Evolutionary conservation across 2,113 vertebrate genomes (phyloP).

Genomic region (Onychostruthus taczanowskii): DNA sequence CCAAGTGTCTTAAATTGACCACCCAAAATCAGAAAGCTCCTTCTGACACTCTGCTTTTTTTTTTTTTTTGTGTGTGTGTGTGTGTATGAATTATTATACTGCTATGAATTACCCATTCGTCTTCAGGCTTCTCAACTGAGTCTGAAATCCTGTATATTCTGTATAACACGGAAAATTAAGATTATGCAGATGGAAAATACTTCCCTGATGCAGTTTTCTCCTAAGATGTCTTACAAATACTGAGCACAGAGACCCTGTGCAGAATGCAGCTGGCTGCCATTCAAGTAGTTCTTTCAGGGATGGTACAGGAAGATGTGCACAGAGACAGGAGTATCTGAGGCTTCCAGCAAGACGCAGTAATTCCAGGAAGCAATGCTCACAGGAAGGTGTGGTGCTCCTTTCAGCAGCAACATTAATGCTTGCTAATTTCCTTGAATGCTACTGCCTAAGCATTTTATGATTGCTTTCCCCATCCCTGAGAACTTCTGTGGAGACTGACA

Average conservation of each 20-base stretch:
- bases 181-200: constrained; percentile 21
- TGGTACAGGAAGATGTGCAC: not conserved
- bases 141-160: not conserved
- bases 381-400: not conserved
- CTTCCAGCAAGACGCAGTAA: not conserved
- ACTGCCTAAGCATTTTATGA: not conserved
- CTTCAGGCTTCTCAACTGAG: constrained; percentile 4
- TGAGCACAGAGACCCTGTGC: not conserved
- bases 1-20: not conserved
- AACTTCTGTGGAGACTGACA: not conserved
- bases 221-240: not conserved
- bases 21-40: not conserved
- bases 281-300: not conserved
- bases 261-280: constrained; percentile 22
- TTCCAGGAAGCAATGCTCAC: not conserved
- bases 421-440: not conserved
- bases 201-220: constrained; percentile 19
- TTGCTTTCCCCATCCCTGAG: not conserved
- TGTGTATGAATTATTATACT: not conserved
- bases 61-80: not conserved
- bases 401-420: not conserved
- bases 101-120: not conserved
- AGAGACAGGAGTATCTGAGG: not conserved
- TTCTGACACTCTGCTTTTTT: not conserved
- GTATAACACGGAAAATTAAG: constrained; percentile 13